A percentile compares a stretch with the other conserved stretches of the same genome.
Evolutionary conservation across 2,113 vertebrate species (phyloP).

Genomic region (Nansenia antarctica): DNA sequence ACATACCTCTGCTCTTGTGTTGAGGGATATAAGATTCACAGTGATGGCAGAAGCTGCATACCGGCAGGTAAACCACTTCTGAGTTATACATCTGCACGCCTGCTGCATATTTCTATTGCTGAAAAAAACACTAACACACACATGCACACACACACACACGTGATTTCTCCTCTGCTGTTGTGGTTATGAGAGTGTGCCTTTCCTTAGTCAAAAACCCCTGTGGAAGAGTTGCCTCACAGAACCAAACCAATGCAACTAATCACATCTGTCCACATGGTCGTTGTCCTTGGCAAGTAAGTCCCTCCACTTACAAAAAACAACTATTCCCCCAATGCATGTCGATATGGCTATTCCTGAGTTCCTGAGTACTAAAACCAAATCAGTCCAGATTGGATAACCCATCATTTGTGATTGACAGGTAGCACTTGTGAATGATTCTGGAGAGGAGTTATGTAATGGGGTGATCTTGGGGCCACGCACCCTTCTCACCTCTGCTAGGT

Average conservation of each 20-base stretch:
- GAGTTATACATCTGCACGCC: neutral
- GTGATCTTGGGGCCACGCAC: conserved; percentile 77
- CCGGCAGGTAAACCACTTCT: conserved; percentile 70
- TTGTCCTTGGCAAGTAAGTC: conserved; percentile 90
- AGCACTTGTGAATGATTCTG: conserved; percentile 61
- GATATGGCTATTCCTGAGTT: neutral
- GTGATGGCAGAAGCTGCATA: conserved; percentile 74
- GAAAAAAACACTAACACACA: neutral
- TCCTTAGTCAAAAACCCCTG: conserved; percentile 66
- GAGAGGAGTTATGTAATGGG: conserved; percentile 78
- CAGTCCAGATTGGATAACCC: neutral
- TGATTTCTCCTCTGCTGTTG: neutral
- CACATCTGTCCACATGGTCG: conserved; percentile 39
- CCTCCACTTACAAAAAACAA: neutral
- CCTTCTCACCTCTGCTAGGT: conserved; percentile 81
- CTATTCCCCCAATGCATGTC: neutral
- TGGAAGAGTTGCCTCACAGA: conserved; percentile 41
- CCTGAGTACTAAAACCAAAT: neutral
- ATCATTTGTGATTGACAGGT: conserved; percentile 68
- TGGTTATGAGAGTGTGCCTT: conserved; percentile 5
- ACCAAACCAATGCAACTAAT: neutral
- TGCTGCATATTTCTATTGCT: neutral
- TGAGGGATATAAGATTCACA: conserved; percentile 77
- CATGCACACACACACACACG: neutral
- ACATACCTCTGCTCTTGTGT: conserved; percentile 82